Percentiles rank a stretch among this genome's conserved stretches.
These are phyloP conservation scores for Neotoma lepida DNA, from an alignment of 2,113 vertebrate genomes.

Conservation along the genomic window DNA sequence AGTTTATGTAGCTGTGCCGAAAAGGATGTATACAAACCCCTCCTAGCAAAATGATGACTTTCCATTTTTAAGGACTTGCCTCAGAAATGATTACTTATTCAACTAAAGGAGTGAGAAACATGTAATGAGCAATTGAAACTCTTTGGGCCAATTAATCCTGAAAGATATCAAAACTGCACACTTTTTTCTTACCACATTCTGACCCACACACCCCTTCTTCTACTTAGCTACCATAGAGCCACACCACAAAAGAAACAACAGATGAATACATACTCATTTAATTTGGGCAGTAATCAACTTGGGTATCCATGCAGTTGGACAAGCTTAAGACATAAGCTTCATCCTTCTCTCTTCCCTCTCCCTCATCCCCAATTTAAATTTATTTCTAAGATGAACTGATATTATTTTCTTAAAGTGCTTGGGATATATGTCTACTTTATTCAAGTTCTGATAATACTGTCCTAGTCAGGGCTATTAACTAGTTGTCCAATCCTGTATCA, in stretches of 20 bases:
- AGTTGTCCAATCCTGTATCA: neutral
- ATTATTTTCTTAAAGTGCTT: neutral
- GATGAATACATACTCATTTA: neutral
- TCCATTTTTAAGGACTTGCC: slow-evolving; percentile 74
- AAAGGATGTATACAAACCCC: slow-evolving; percentile 63
- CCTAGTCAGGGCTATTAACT: neutral
- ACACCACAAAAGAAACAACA: neutral
- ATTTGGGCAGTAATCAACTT: neutral
- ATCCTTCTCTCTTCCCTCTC: neutral
- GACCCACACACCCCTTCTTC: neutral
- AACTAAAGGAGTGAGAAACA: slow-evolving; percentile 66
- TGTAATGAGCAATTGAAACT: slow-evolving; percentile 54
- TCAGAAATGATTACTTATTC: slow-evolving; percentile 79
- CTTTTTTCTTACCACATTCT: slow-evolving; percentile 22
- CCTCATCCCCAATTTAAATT: neutral
- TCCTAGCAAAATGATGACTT: slow-evolving; percentile 68
- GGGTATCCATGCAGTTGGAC: neutral
- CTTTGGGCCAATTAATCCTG: slow-evolving; percentile 3
- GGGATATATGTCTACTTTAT: neutral
- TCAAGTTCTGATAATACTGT: neutral
- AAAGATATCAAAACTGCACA: slow-evolving; percentile 1
- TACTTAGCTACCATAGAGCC: slow-evolving; percentile 1
- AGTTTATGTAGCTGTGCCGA: slow-evolving; percentile 40
- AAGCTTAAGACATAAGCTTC: neutral
- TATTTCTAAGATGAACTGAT: neutral